Percentiles rank a stretch among this genome's conserved stretches.
Evolutionary conservation across 1,140 invertebrate species (phyloP).

Genomic region (Aphis gossypii): DNA sequence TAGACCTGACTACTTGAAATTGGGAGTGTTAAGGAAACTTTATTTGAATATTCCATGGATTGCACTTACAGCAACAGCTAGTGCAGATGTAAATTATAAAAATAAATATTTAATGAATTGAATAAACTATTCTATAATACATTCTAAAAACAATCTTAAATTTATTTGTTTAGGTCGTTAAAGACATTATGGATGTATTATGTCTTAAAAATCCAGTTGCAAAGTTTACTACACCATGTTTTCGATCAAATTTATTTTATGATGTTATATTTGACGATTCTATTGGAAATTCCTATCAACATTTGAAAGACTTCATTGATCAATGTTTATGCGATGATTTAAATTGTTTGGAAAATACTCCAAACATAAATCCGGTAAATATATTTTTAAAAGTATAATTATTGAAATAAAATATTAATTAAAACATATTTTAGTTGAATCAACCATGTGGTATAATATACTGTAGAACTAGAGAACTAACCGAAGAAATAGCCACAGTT

Average conservation of each 20-base stretch:
- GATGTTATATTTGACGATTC: slow-evolving; percentile 82
- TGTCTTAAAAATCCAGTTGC: slow-evolving; percentile 67
- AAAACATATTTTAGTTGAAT: slow-evolving; percentile 60
- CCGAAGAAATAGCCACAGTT: slow-evolving; percentile 70
- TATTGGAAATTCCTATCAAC: slow-evolving; percentile 77
- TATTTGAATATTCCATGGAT: slow-evolving; percentile 81
- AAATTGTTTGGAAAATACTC: slow-evolving; percentile 28
- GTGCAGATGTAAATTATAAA: slow-evolving; percentile 63
- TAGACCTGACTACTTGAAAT: slow-evolving; percentile 89
- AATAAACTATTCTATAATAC: not conserved
- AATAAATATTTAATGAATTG: not conserved
- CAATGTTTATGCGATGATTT: slow-evolving; percentile 65
- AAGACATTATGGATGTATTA: slow-evolving; percentile 70
- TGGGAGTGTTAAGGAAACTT: slow-evolving; percentile 69
- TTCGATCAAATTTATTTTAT: slow-evolving; percentile 75
- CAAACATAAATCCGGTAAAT: slow-evolving; percentile 53
- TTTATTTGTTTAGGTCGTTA: slow-evolving; percentile 65
- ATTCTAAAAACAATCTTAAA: not conserved
- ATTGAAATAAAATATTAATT: not conserved
- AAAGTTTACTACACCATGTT: slow-evolving; percentile 71
- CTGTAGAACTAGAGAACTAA: slow-evolving; percentile 73
- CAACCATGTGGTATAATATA: slow-evolving; percentile 73
- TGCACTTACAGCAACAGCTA: slow-evolving; percentile 93
- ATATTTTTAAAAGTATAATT: not conserved
- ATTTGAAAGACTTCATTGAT: slow-evolving; percentile 76